Evolutionary conservation across 2,797 vertebrate species (phyloP), one percentile per base, ranked within the genome.

Genomic region (Falco concolor): DNA sequence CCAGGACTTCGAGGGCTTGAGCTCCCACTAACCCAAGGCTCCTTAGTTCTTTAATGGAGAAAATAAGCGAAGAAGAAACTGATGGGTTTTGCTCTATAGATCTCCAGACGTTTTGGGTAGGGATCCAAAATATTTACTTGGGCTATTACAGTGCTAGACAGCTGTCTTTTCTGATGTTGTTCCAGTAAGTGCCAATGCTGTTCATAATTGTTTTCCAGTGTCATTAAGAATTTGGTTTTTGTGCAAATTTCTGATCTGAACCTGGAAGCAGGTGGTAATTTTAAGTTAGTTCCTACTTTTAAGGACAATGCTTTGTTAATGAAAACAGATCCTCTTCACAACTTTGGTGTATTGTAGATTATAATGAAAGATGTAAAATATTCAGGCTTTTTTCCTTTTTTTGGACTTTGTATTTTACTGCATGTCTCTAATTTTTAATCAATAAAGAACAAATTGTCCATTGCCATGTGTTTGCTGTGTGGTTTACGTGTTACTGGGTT

Each of bases 351-450:
- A 95, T 87, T 97, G 98, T 98, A 98, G 98, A 98, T 98, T 98
- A 98, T 97, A 97, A 97, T 83, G 94, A 94, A 98, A 98, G 98
- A 98, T 98, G 98, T 98, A 98, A 98, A 97, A 98, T 98, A 98
- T 97, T 98, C 97, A 97, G 98, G 95, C 95, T 94, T 96, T 92
- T 89, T 91, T 83, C 82, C 72, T 38, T 95, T 97, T 97, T 97
- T 97, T 97, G 97, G 96, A 97, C 98, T 98, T 98, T 98, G 98
- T 98, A 98, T 98, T 99, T 98, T 97, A 98, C 97, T 98, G 98
- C 98, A 99, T 99, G 99, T 99, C 98, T 98, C 98, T 98, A 97
- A 98, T 98, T 99, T 99, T 98, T 98, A 98, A 98, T 98, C 98
- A 99, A 99, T 99, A 99, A 99, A 99, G 97, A 98, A 98, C 97